phyloP scores from a whole-genome alignment of 2,888 invertebrate genomes.

The Molorchus minor region DNA sequence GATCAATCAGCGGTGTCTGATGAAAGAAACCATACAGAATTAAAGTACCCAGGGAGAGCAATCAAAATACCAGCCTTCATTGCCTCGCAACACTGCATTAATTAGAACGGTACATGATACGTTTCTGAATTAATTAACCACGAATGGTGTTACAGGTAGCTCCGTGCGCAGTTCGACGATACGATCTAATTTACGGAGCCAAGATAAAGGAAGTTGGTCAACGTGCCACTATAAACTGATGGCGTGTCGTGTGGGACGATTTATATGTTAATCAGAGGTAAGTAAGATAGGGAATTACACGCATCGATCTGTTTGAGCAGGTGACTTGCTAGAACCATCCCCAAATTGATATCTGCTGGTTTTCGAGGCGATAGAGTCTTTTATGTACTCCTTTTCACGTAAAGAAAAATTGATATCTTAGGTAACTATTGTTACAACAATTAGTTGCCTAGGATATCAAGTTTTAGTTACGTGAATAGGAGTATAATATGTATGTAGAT shows the following conservation, averaged over 20 bases:
- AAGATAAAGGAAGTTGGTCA: slow-evolving; percentile 11
- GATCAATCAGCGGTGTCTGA: too few species aligned
- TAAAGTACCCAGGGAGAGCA: neutral
- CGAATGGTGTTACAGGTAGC: slow-evolving; percentile 28
- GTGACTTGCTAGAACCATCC: too few species aligned
- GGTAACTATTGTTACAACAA: too few species aligned
- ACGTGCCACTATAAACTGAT: neutral
- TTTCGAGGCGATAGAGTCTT: too few species aligned
- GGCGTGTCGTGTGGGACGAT: neutral
- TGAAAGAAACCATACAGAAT: neutral
- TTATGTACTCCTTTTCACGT: too few species aligned
- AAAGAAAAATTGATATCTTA: too few species aligned
- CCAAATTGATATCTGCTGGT: too few species aligned
- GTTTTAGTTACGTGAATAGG: too few species aligned
- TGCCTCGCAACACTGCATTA: slow-evolving; percentile 20
- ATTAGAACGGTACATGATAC: slow-evolving; percentile 27
- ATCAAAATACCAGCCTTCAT: slow-evolving; percentile 20
- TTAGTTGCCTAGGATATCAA: too few species aligned
- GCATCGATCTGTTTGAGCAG: too few species aligned
- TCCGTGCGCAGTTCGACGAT: slow-evolving; percentile 19
- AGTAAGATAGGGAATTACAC: too few species aligned
- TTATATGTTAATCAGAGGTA: neutral
- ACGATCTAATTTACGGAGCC: slow-evolving; percentile 27
- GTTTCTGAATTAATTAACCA: slow-evolving; percentile 31
- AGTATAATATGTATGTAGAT: too few species aligned